Base-by-base conservation (phyloP, 2,888 invertebrate species). In the Microdon myrmicae region DNA sequence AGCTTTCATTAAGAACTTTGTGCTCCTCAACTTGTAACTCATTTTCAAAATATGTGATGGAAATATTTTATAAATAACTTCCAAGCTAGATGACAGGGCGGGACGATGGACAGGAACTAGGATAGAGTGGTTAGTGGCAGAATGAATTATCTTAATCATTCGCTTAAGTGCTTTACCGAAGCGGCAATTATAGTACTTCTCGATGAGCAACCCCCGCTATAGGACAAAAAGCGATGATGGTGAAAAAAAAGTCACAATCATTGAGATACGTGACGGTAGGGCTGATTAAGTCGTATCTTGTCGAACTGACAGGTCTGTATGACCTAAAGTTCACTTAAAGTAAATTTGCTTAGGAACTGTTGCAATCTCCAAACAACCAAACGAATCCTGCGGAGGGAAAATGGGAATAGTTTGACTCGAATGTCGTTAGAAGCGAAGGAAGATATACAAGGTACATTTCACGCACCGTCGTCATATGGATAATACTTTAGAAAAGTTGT, bases 41-140 rank as follows among this genome's bases (percentile, higher is more conserved):
- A 64, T 64, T 64, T 64, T 64, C 51, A 64, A 64, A 64, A 64
- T 56, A 64, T 64, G 61, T 64, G 61, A 64, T 64, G 61, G 61
- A 64, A 64, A 64, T 64, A 64, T 64, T 64, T 64, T 64, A 64
- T 64, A 56, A 61, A 61, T 60, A 32, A 37, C 39, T 55, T 2
- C 22, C 23, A 4, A 4, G 13, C 13, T 1, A 2, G 17, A n/a
- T 12, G 13, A 13, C 3, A 5, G 19, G 14, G 5, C 32, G 19
- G 32, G 34, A 1, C 29, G 6, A 7, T 22, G 22, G 37, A 12
- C 13, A 22, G 28, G 19, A 13, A 8, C 12, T 7, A 20, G 12
- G 31, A 7, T 10, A 10, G 23, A 49, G 32, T 12, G 19, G 25
- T n/a, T n/a, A n/a, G n/a, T n/a, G n/a, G n/a, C n/a, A n/a, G 45